phyloP scores from a whole-genome alignment of 2,113 vertebrate species.

The Tachysurus vachellii region DNA sequence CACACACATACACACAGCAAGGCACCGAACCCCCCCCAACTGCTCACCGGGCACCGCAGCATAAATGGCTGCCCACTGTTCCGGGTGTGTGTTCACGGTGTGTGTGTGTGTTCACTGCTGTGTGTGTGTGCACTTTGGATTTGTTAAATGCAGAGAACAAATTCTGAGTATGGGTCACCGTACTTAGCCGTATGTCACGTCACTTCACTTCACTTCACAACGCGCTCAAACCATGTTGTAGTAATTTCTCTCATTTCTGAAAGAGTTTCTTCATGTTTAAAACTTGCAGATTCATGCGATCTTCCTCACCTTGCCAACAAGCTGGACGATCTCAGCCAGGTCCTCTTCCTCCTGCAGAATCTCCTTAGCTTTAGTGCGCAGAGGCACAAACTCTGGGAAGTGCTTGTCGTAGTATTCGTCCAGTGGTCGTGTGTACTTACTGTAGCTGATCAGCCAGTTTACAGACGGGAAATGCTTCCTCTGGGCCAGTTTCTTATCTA shows the following conservation, averaged over 20 bases:
- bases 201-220: too few relatives aligned
- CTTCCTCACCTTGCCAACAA: slow-evolving; percentile 88
- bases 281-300: not conserved
- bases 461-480: slow-evolving; percentile 98
- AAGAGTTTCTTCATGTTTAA: not conserved
- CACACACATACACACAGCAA: not conserved
- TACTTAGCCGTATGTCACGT: too few relatives aligned
- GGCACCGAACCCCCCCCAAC: too few relatives aligned
- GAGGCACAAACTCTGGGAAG: slow-evolving; percentile 93
- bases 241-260: not conserved
- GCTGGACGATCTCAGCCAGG: slow-evolving; percentile 95
- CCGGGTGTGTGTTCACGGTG: too few relatives aligned
- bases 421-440: slow-evolving; percentile 92
- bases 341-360: slow-evolving; percentile 98
- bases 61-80: too few relatives aligned
- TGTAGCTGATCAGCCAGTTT: slow-evolving; percentile 99
- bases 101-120: too few relatives aligned
- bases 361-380: slow-evolving; percentile 94
- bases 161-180: too few relatives aligned
- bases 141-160: too few relatives aligned
- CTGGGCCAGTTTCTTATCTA: slow-evolving; percentile 98
- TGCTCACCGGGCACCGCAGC: too few relatives aligned
- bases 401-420: slow-evolving; percentile 98
- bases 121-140: too few relatives aligned
- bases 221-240: not conserved